Percentiles rank a stretch among this genome's conserved stretches.
Evolutionary conservation across 2,797 vertebrate species (phyloP).

Genomic region (Pristis pectinata): DNA sequence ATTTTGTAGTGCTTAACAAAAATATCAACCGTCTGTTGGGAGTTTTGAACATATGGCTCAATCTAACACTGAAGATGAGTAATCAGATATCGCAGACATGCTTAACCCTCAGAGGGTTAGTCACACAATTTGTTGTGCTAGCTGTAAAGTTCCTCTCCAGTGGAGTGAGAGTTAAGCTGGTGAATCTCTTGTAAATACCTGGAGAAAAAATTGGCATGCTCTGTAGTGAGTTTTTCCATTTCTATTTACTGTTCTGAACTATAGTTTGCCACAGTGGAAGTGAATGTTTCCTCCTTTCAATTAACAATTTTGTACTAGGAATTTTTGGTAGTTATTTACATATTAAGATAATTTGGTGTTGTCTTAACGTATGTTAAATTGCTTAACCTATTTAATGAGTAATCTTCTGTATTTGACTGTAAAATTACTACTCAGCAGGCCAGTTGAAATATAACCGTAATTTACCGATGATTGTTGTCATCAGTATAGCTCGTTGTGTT

Average conservation of each 20-base stretch:
- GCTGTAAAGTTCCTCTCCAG: not conserved
- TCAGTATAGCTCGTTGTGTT: not conserved
- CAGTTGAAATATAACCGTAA: not conserved
- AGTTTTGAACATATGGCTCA: constrained; percentile 25
- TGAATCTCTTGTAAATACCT: not conserved
- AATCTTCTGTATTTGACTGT: not conserved
- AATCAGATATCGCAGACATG: constrained; percentile 5
- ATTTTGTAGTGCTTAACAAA: constrained; percentile 6
- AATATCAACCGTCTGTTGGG: not conserved
- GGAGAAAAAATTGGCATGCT: not conserved
- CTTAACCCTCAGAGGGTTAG: constrained; percentile 15
- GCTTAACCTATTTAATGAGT: not conserved
- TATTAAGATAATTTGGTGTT: not conserved
- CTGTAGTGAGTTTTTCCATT: not conserved
- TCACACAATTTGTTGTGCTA: constrained; percentile 10
- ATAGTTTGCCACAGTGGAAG: not conserved
- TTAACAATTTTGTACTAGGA: not conserved
- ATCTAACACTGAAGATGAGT: constrained; percentile 7
- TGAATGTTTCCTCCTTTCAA: not conserved
- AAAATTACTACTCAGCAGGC: not conserved
- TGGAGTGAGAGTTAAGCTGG: not conserved
- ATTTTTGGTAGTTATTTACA: not conserved
- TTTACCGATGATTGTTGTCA: not conserved
- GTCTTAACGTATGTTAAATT: not conserved
- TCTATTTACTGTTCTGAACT: not conserved